Evolutionary conservation across 2,797 vertebrate genomes (phyloP).

Genomic region (Pangasius larnaudii): DNA sequence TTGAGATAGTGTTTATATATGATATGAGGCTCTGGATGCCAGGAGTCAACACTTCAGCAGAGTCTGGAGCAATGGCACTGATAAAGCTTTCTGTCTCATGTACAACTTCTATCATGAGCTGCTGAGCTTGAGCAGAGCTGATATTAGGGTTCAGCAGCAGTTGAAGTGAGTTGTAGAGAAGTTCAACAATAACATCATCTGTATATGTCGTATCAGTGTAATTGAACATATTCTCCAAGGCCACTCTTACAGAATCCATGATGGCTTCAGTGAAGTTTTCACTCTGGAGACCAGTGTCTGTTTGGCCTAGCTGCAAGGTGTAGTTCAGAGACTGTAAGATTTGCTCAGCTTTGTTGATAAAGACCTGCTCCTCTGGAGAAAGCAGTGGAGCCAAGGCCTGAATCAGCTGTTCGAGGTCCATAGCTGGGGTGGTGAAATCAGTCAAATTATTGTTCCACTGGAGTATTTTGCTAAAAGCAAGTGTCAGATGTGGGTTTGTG

Average conservation of each 20-base stretch:
- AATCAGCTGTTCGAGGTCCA: constrained; percentile 66
- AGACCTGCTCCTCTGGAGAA: constrained; percentile 54
- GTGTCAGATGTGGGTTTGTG: constrained; percentile 62
- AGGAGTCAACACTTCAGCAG: constrained; percentile 57
- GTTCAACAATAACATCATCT: constrained; percentile 59
- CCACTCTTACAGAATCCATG: constrained; percentile 52
- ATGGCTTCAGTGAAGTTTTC: constrained; percentile 64
- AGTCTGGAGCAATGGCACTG: constrained; percentile 50
- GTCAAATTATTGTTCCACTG: constrained; percentile 65
- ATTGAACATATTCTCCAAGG: constrained; percentile 51
- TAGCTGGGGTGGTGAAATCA: constrained; percentile 55
- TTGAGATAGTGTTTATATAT: constrained; percentile 65
- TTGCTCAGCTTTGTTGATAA: constrained; percentile 59
- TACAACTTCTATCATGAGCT: constrained; percentile 63
- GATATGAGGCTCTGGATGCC: constrained; percentile 57
- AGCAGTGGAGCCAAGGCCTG: constrained; percentile 56
- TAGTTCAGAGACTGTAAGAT: constrained; percentile 64
- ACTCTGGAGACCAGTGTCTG: constrained; percentile 65
- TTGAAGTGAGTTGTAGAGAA: constrained; percentile 60
- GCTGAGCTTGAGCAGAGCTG: constrained; percentile 57
- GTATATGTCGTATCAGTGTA: constrained; percentile 15
- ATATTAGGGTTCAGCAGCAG: constrained; percentile 62
- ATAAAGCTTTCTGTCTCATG: constrained; percentile 58
- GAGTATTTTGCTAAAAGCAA: constrained; percentile 61
- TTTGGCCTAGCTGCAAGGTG: constrained; percentile 60